Evolutionary conservation across 2,113 vertebrate genomes (phyloP).

Genomic region (Perca flavescens): DNA sequence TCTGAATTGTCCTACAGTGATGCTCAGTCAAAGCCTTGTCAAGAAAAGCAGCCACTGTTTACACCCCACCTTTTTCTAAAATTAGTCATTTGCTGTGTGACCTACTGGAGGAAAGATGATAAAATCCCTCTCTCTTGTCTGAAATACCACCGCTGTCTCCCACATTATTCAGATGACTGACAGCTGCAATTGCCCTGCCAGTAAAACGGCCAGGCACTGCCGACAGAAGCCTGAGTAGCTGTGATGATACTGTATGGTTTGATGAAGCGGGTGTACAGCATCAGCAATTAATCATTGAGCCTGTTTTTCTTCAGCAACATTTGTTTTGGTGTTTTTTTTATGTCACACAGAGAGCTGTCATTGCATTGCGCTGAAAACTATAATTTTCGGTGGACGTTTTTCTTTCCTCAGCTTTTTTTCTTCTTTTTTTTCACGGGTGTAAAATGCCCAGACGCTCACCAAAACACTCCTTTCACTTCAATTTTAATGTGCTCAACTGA

Average conservation of each 20-base stretch:
- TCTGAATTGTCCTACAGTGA: constrained; percentile 31
- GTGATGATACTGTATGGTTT: constrained; percentile 70
- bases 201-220: constrained; percentile 32
- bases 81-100: constrained; percentile 75
- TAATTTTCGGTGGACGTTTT: constrained; percentile 23
- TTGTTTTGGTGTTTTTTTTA: constrained; percentile 36
- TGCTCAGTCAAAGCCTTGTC: constrained; percentile 67
- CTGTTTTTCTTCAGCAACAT: constrained; percentile 29
- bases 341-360: constrained; percentile 22
- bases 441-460: constrained; percentile 24
- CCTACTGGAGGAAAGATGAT: constrained; percentile 74
- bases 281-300: constrained; percentile 75
- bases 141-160: constrained; percentile 76
- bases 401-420: constrained; percentile 27
- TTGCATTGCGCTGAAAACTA: constrained; percentile 29
- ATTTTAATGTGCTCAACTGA: background rate
- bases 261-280: constrained; percentile 69
- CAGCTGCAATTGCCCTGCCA: constrained; percentile 72
- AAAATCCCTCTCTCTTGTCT: constrained; percentile 68
- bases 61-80: constrained; percentile 69
- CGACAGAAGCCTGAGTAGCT: constrained; percentile 72
- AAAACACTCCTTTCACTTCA: constrained; percentile 17
- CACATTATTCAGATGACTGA: constrained; percentile 81
- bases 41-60: constrained; percentile 54
- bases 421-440: background rate